phyloP scores from a whole-genome alignment of 2,888 invertebrate genomes.

The Heptascelio sp. region DNA sequence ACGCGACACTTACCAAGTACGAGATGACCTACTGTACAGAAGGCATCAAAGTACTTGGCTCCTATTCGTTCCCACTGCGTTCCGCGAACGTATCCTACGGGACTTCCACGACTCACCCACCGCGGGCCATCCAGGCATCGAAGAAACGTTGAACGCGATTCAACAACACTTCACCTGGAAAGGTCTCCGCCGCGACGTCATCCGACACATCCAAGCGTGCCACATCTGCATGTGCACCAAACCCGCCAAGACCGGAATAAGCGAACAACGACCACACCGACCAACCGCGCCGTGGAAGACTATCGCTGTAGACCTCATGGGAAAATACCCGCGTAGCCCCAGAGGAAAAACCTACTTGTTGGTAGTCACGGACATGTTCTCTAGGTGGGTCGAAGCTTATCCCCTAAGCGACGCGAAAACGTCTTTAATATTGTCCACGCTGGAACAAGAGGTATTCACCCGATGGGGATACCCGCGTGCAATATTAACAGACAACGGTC shows the following conservation, averaged over 20 bases:
- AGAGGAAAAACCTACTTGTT: slow-evolving; percentile 18
- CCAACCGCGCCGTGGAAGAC: slow-evolving; percentile 7
- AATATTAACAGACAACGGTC: slow-evolving; percentile 32
- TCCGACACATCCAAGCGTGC: neutral
- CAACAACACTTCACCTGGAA: slow-evolving; percentile 3
- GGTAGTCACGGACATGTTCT: slow-evolving; percentile 70
- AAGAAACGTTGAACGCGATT: slow-evolving; percentile 10
- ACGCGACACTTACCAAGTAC: neutral
- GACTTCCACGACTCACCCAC: slow-evolving; percentile 33
- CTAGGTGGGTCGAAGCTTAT: slow-evolving; percentile 71
- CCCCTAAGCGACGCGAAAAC: slow-evolving; percentile 42
- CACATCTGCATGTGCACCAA: neutral
- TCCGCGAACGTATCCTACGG: neutral
- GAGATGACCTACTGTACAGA: neutral
- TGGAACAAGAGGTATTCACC: slow-evolving; percentile 24
- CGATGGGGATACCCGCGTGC: slow-evolving; percentile 26
- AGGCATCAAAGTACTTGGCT: slow-evolving; percentile 2
- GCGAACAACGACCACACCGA: neutral
- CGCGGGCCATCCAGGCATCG: slow-evolving; percentile 64
- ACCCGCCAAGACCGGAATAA: neutral
- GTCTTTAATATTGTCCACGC: neutral
- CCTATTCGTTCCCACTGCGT: slow-evolving; percentile 14
- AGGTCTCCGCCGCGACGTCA: neutral
- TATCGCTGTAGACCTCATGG: slow-evolving; percentile 8
- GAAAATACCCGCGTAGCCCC: neutral